Evolutionary conservation across 1,140 invertebrate genomes (phyloP).

Genomic region (Drepana arcuata): DNA sequence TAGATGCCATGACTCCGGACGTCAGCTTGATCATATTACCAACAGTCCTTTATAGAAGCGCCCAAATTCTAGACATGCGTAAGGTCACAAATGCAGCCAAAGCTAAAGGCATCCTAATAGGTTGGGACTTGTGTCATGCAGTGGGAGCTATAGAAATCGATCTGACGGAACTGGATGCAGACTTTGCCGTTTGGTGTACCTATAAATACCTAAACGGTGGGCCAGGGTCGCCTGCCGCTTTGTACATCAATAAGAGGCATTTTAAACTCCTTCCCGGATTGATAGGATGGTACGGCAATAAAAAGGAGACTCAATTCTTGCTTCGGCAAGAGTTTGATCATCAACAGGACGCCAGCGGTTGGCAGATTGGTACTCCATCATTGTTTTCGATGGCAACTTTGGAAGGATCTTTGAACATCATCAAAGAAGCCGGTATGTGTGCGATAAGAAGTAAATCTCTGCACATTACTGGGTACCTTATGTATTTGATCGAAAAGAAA

Average conservation of each 20-base stretch:
- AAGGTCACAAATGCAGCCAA: conserved; percentile 40
- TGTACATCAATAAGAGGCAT: conserved; percentile 53
- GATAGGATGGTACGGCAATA: conserved; percentile 54
- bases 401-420: conserved; percentile 41
- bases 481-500: conserved; percentile 45
- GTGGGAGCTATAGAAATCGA: conserved; percentile 38
- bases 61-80: conserved; percentile 47
- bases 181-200: conserved; percentile 58
- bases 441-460: conserved; percentile 49
- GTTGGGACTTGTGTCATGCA: conserved; percentile 55
- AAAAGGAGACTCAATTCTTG: conserved; percentile 39
- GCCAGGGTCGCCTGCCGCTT: conserved; percentile 33
- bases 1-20: conserved; percentile 47
- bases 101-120: conserved; percentile 34
- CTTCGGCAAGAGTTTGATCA: conserved; percentile 50
- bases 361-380: conserved; percentile 47
- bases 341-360: conserved; percentile 36
- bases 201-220: conserved; percentile 60
- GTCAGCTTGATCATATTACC: conserved; percentile 41
- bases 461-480: conserved; percentile 46
- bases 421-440: conserved; percentile 35
- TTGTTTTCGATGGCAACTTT: conserved; percentile 41
- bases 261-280: conserved; percentile 36
- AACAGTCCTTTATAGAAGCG: conserved; percentile 44
- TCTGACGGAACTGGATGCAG: conserved; percentile 36